Base-by-base conservation (phyloP, 2,797 vertebrate species). In the Pampus argenteus region DNA sequence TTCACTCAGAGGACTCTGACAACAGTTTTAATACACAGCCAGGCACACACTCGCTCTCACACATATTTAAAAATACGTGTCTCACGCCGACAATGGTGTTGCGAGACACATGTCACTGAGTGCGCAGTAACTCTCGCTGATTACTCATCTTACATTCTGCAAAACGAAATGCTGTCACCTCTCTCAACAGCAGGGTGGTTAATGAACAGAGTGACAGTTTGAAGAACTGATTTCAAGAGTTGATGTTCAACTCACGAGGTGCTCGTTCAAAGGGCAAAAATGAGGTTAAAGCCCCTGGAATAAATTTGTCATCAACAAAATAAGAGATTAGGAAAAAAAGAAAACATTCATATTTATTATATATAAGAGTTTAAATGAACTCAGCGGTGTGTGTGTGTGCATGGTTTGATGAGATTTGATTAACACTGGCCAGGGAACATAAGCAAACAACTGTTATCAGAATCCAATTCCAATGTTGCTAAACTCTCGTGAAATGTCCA, bases 1-100 rank as follows among this genome's bases (percentile, higher is more conserved):
- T 93, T 90, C 84, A 88, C 91, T 90, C 75, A 76, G 57, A 88
- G 83, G 76, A 90, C 81, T 88, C 90, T 72, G 83, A 91, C 89
- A 90, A 86, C 85, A 81, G 85, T 91, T 91, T 89, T 85, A 91
- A 93, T 87, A 89, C 85, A 85, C 17, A 23, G 79, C 76, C 86
- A 83, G 71, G 55, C 86, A 40, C 78, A 76, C 84, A 85, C 40
- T 14, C 64, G 29, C 75, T 63, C 83, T 52, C 63, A 50, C 71
- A 76, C 76, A 80, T 80, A 71, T 84, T 88, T 74, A 76, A 82
- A 87, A 79, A 86, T 79, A 87, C 78, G 76, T 31, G 49, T 45
- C 59, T 63, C 66, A 69, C 45, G 69, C 78, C 79, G 83, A 75
- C 81, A 67, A 44, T 62, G 81, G 81, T 79, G 87, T 83, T 83